A percentile compares a stretch with the other conserved stretches of the same genome.
Evolutionary conservation across 2,113 vertebrate genomes (phyloP).

Genomic region (Cavia porcellus): DNA sequence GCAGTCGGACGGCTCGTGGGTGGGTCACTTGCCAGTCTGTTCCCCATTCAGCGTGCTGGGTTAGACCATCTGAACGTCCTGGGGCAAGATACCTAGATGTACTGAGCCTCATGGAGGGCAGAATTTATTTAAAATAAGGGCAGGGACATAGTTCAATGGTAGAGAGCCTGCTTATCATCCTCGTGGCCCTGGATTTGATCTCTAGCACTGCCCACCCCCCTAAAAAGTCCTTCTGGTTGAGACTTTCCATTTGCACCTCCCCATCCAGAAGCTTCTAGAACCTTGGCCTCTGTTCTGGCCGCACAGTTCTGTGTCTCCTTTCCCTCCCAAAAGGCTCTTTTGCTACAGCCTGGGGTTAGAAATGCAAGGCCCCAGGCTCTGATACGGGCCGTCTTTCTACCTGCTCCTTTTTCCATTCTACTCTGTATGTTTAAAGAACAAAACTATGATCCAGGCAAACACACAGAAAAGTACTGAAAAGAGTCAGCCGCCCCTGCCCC

Average conservation of each 20-base stretch:
- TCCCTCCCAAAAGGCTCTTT: background rate
- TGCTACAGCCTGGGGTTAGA: background rate
- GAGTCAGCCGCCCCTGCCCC: background rate
- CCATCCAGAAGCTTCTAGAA: background rate
- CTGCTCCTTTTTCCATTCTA: background rate
- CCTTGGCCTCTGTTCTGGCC: background rate
- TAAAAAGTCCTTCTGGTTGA: background rate
- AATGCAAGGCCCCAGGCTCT: background rate
- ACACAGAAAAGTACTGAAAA: background rate
- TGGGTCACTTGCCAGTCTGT: background rate
- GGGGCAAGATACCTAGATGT: background rate
- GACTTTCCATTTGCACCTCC: background rate
- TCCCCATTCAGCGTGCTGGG: background rate
- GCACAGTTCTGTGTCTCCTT: no score
- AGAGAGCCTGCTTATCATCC: background rate
- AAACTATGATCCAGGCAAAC: background rate
- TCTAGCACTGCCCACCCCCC: background rate
- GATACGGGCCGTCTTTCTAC: background rate
- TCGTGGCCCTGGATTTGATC: background rate
- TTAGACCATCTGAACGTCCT: background rate
- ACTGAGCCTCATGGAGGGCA: background rate
- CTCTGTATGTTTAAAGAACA: background rate
- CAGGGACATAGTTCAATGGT: background rate
- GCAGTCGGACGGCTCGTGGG: rapidly evolving
- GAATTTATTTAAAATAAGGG: background rate